Percentiles rank a stretch among this genome's conserved stretches.
These are phyloP conservation scores for Plebejus melissa DNA, from an alignment of 2,888 invertebrate genomes.

Conservation along the genomic window DNA sequence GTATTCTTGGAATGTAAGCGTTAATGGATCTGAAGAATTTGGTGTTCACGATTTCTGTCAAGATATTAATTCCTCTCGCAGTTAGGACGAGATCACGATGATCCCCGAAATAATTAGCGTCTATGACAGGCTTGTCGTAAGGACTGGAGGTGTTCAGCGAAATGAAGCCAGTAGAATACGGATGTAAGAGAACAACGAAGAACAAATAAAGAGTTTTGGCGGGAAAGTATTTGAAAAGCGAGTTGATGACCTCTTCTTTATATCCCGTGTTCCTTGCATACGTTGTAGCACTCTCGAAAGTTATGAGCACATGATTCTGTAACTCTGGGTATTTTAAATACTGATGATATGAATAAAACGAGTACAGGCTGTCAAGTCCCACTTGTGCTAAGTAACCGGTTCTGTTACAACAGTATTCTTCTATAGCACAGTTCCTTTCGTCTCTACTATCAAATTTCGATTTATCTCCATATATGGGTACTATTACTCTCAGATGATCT, in stretches of 20 bases:
- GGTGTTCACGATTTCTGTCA: slow-evolving; percentile 48
- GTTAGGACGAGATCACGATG: slow-evolving; percentile 66
- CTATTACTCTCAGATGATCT: slow-evolving; percentile 60
- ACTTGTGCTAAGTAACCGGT: slow-evolving; percentile 69
- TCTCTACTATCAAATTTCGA: slow-evolving; percentile 37
- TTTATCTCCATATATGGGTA: slow-evolving; percentile 21
- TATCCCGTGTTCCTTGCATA: neutral
- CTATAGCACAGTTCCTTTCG: slow-evolving; percentile 50
- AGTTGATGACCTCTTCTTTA: slow-evolving; percentile 20
- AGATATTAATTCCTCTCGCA: slow-evolving; percentile 47
- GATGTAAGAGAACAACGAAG: slow-evolving; percentile 61
- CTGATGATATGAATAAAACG: slow-evolving; percentile 47
- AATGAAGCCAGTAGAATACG: slow-evolving; percentile 76
- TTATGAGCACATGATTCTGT: slow-evolving; percentile 45
- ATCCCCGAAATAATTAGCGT: slow-evolving; percentile 81
- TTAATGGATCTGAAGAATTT: slow-evolving; percentile 48
- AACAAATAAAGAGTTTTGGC: slow-evolving; percentile 51
- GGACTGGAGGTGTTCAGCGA: slow-evolving; percentile 77
- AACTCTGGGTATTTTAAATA: slow-evolving; percentile 51
- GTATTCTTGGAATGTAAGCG: slow-evolving; percentile 46
- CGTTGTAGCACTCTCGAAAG: slow-evolving; percentile 22
- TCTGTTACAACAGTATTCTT: slow-evolving; percentile 70
- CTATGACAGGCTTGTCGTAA: slow-evolving; percentile 77
- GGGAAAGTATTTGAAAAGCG: slow-evolving; percentile 42
- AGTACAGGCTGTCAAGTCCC: slow-evolving; percentile 73